phyloP scores from a whole-genome alignment of 2,113 vertebrate genomes.

The Daphoenositta chrysoptera region DNA sequence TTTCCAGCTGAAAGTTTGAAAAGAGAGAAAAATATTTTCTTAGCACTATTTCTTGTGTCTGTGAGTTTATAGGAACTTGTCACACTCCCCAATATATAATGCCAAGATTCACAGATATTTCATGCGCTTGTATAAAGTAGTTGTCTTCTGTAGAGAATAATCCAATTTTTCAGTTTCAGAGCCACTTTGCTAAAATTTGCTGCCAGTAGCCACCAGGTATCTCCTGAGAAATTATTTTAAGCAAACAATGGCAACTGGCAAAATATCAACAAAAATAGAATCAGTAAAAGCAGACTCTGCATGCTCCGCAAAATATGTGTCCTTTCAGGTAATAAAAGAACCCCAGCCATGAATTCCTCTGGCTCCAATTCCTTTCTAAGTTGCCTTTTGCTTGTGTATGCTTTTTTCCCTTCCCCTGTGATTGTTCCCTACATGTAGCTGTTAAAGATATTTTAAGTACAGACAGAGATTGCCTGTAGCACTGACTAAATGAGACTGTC shows the following conservation, averaged over 20 bases:
- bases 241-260: not conserved
- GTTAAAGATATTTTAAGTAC: conserved; percentile 64
- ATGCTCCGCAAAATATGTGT: not conserved
- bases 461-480: conserved; percentile 67
- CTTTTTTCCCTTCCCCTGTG: not conserved
- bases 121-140: not conserved
- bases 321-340: conserved; percentile 39
- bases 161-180: conserved; percentile 32
- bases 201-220: not conserved
- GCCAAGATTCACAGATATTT: not conserved
- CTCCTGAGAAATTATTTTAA: conserved; percentile 40
- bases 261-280: conserved; percentile 49
- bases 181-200: not conserved
- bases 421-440: conserved; percentile 43
- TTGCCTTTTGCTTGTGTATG: conserved; percentile 46
- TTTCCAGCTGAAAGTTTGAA: not conserved
- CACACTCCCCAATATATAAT: not conserved
- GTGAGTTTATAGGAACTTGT: conserved; percentile 19
- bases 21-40: conserved; percentile 10
- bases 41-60: not conserved
- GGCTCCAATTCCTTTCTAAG: conserved; percentile 37
- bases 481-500: conserved; percentile 65
- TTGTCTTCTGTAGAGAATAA: conserved; percentile 27
- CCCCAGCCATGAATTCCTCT: not conserved
- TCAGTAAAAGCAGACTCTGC: not conserved